Evolutionary conservation across 2,113 vertebrate genomes (phyloP), one percentile per base, ranked within the genome.

Genomic region (Vanacampus margaritifer): DNA sequence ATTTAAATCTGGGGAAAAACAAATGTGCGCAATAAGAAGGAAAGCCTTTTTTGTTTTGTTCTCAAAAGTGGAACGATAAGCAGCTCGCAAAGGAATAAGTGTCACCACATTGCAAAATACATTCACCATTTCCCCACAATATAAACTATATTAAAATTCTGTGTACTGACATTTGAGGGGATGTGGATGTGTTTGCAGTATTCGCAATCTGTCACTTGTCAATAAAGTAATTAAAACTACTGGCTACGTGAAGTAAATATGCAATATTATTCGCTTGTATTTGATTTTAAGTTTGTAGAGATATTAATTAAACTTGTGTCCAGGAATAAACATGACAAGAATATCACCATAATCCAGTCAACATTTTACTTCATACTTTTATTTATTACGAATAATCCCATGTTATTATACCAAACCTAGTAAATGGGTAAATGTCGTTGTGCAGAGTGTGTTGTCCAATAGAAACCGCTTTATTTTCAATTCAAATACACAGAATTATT

Each of bases 1-100:
- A 76, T 74, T 76, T 65, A 69, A 73, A 68, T 50, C 51, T 37
- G 39, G 23, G 3, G 50, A 4, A 28, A 70, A 53, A 10, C 0
- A 32, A 23, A 13, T 46, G 23, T 64, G 7, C 6, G 26, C 16
- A 70, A 26, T 28, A 28, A 2, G 26, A 64, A n/a, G n/a, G 13
- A 57, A 26, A 26, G 36, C 1, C n/a, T 24, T 66, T 41, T 65
- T 28, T 16, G 5, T 57, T 14, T 28, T 57, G 6, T 67, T 45
- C 26, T 69, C 61, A 2, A 43, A 23, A 26, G 16, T 62, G 19
- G 37, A 72, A 41, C 23, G 26, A 39, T 63, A 21, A 56, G 58
- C 16, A 13, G 37, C 69, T 69, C 17, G 5, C 17, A 53, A n/a
- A 17, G 46, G 57, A 59, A 28, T 63, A 59, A 54, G n/a, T 19